Evolutionary conservation across 2,797 vertebrate genomes (phyloP), one percentile per base, ranked within the genome.

Genomic region (Pangasius krempfi): DNA sequence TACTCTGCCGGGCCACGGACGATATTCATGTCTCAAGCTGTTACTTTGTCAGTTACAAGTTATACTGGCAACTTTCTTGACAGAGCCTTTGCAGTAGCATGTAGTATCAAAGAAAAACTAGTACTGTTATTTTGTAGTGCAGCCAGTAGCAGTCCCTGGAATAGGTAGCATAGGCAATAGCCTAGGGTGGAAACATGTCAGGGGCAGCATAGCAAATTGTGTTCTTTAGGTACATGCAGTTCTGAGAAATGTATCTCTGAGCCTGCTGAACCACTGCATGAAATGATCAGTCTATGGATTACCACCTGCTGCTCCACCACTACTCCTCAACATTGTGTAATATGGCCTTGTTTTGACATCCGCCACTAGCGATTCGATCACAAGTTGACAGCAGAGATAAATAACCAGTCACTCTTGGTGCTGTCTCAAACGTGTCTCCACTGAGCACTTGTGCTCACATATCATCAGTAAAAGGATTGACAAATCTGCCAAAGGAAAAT

Each of bases 41-140:
- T 52, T 84, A 47, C 16, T 66, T 66, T 84, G 82, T 50, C 82
- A 66, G 44, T 52, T 84, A 50, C 81, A 84, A 60, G 80, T 64
- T n/a, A 64, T 47, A 64, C 37, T 83, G 58, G 58, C 37, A 44
- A 83, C 25, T n/a, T 64, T 47, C 12, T 44, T 44, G 25, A 82
- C 62, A 82, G 25, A 82, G 12, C 2, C 33, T 62, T n/a, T 44
- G 40, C 14, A 64, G 37, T 18, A 83, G 56, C 40, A 18, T 44
- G 80, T 30, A 64, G 22, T 47, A 83, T 83, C 80, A 83, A 64
- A 62, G 58, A 47, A 83, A 44, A 64, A 0, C 80, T 83, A 83
- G 80, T 44, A 4, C 25, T 64, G 40, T 44, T 64, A 62, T 83
- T 44, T 47, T 47, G 56, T 44, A 83, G 5, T 13, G 16, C n/a